Base-by-base conservation (phyloP, 2,113 vertebrate species). In the Scopus umbretta region DNA sequence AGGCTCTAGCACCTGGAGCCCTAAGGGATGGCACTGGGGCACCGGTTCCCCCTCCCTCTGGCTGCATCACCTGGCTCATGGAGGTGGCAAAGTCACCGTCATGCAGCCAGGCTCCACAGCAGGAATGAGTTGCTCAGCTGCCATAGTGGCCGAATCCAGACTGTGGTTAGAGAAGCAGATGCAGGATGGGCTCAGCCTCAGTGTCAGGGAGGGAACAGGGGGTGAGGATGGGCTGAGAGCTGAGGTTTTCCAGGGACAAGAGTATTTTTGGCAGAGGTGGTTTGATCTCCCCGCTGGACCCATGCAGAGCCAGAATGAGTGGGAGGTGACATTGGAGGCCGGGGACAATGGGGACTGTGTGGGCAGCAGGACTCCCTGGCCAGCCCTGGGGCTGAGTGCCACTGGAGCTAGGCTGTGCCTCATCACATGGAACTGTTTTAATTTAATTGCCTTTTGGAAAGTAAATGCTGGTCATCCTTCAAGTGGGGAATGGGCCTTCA, bases 401-500 rank as follows among this genome's bases (percentile, higher is more conserved):
- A 9, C 15, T 11, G 27, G 36, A 63, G 22, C 47, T 1, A 2
- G 17, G 75, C 56, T 81, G 34, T 55, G 47, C 58, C 47, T 84
- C 2, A 0, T 22, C 7, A 0, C 0, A 2, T 13, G 40, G 12
- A 22, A 30, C 3, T 0, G 1, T 4, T 59, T 32, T 22, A 18
- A 61, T 81, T 70, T 26, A 9, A 13, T 26, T 67, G 15, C 13
- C 21, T 27, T 78, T 67, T 40, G 27, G 58, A 29, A 84, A 76
- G 34, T 13, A 43, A 63, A 7, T 14, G 32, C 40, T 87, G 49
- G 3, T 47, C 43, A 30, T 34, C 40, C 52, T 68, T 73, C 67
- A 49, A 7, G 19, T 16, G 38, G 18, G 19, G 22, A 43, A 38
- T 3, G 18, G 66, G 5, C 32, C 34, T 65, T 32, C 40, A 26